Percentiles rank a stretch among this genome's conserved stretches.
Evolutionary conservation across 2,113 vertebrate species (phyloP).

Genomic region (Lates calcarifer): DNA sequence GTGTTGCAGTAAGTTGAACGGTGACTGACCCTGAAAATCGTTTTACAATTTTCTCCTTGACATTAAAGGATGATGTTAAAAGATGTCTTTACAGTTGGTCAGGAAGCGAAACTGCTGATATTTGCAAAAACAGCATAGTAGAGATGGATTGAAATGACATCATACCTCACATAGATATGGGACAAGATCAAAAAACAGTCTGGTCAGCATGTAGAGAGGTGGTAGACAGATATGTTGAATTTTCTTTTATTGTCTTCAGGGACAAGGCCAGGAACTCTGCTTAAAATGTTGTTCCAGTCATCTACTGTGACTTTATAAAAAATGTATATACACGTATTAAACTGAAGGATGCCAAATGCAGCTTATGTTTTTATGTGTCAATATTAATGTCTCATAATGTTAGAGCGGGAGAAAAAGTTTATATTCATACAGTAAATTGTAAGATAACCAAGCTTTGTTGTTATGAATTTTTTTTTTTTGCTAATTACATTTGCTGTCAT

Average conservation of each 20-base stretch:
- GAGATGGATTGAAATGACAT: slow-evolving; percentile 35
- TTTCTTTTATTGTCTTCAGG: neutral
- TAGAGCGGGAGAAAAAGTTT: neutral
- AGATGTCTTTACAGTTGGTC: slow-evolving; percentile 7
- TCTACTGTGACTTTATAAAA: neutral
- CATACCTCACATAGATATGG: slow-evolving; percentile 10
- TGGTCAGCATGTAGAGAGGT: slow-evolving; percentile 44
- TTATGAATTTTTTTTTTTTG: too few relatives aligned
- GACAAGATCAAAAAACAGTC: slow-evolving; percentile 24
- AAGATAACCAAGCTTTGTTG: neutral
- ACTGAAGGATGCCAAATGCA: neutral
- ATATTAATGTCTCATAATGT: neutral
- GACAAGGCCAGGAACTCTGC: neutral
- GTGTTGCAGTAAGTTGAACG: neutral
- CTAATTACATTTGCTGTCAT: too few relatives aligned
- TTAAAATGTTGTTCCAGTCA: neutral
- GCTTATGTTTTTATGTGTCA: neutral
- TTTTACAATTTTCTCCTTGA: slow-evolving; percentile 14
- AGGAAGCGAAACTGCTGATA: slow-evolving; percentile 44
- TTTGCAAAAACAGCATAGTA: slow-evolving; percentile 17
- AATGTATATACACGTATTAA: neutral
- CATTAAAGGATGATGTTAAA: slow-evolving; percentile 37
- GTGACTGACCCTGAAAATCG: slow-evolving; percentile 25
- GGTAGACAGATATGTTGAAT: slow-evolving; percentile 1
- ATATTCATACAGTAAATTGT: neutral